Conservation (phyloP, 1,140 invertebrate species). For the Prorops nasuta region DNA sequence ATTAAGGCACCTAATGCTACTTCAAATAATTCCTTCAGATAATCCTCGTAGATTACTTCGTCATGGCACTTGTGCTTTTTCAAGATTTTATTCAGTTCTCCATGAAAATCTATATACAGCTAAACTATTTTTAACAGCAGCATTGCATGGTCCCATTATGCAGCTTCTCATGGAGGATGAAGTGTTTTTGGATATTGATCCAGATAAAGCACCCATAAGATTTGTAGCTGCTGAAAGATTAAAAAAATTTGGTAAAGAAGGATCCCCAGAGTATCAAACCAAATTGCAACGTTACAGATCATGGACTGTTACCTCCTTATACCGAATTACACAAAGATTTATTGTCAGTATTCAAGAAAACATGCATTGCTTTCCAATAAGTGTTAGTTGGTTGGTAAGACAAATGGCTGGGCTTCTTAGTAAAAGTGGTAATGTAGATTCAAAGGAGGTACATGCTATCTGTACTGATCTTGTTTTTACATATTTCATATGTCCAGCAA, state of each 20-base stretch:
- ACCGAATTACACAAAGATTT: constrained; percentile 78
- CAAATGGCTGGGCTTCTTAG: constrained; percentile 72
- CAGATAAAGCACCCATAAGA: constrained; percentile 76
- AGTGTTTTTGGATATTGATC: constrained; percentile 89
- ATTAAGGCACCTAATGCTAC: constrained; percentile 77
- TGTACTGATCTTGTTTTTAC: constrained; percentile 92
- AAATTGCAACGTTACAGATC: constrained; percentile 75
- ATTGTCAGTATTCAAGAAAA: constrained; percentile 82
- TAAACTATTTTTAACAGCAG: constrained; percentile 89
- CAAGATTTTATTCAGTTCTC: constrained; percentile 84
- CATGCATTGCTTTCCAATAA: constrained; percentile 88
- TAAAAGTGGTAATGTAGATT: constrained; percentile 63
- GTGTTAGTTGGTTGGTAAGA: constrained; percentile 75
- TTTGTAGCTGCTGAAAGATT: constrained; percentile 70
- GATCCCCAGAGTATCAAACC: constrained; percentile 66
- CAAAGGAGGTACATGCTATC: constrained; percentile 73
- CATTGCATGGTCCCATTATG: constrained; percentile 89
- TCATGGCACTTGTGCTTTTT: constrained; percentile 84
- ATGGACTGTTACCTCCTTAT: constrained; percentile 79
- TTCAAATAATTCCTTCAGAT: constrained; percentile 77
- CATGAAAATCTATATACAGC: constrained; percentile 89
- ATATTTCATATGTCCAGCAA: constrained; percentile 93
- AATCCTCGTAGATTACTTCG: constrained; percentile 84
- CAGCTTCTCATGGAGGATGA: constrained; percentile 91
- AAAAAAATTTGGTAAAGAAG: constrained; percentile 78